Base-by-base conservation (phyloP, 2,113 vertebrate species). In the Dipodomys spectabilis region DNA sequence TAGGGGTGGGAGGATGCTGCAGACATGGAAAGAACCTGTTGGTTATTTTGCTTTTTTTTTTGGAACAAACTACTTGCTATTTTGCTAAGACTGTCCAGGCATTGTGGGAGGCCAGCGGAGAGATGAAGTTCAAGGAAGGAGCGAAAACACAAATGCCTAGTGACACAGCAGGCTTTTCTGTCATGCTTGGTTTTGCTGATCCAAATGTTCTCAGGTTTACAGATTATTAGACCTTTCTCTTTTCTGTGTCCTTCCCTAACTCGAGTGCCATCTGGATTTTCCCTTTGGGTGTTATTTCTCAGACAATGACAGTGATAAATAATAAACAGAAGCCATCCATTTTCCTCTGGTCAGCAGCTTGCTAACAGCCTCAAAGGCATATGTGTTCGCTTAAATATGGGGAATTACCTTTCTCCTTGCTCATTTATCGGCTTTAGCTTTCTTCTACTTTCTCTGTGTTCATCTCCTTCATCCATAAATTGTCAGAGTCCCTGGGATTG, bases 261-360 rank as follows among this genome's bases (percentile, higher is more conserved):
- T 0, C 5, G 67, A 19, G 27, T 82, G 20, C 80, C 80, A 81
- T 90, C 82, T 95, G 86, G 88, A 64, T 64, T 80, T 95, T 49
- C 62, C 90, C 80, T 83, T 69, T 10, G 39, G 77, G 73, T 82
- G 28, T 81, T 80, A 68, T 65, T 82, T 88, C 53, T 95, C 69
- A 95, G 82, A 69, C 18, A n/a, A 45, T 78, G 90, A 25, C 82
- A 83, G 19, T 91, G 69, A 87, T 57, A 93, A 94, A 89, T 89
- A 72, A 88, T 32, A 75, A 85, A 81, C 44, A 67, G 23, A 92
- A 79, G 28, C 8, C 64, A 88, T 60, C 68, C 60, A 15, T 83
- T 92, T 90, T 53, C 75, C 27, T 83, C 39, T 90, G 84, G 71
- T 35, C 64, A 35, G 90, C 27, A 10, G 12, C 93, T 88, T 88